A percentile compares a stretch with the other conserved stretches of the same genome.
phyloP scores from a whole-genome alignment of 2,113 vertebrate genomes.

The Poicephalus meyeri region DNA sequence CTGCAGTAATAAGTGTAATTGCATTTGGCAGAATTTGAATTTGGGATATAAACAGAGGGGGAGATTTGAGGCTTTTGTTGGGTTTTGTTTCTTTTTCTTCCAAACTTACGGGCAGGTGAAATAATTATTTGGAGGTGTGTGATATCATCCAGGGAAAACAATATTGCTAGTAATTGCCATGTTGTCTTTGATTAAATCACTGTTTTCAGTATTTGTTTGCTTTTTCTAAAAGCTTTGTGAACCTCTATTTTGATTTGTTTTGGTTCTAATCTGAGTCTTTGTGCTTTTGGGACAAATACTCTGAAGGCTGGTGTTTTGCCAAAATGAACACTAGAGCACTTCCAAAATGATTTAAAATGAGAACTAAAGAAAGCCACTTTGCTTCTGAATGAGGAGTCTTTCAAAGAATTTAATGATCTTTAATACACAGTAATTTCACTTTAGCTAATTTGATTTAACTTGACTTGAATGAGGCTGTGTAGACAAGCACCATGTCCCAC shows the following conservation, averaged over 20 bases:
- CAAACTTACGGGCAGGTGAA: slow-evolving; percentile 19
- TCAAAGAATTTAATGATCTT: slow-evolving; percentile 55
- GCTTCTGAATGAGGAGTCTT: slow-evolving; percentile 44
- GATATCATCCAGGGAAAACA: slow-evolving; percentile 17
- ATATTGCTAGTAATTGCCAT: slow-evolving; percentile 30
- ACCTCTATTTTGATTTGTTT: slow-evolving; percentile 19
- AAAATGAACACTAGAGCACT: slow-evolving; percentile 38
- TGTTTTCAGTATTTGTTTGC: slow-evolving; percentile 44
- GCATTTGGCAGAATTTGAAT: neutral
- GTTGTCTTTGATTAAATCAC: slow-evolving; percentile 40
- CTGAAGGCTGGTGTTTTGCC: slow-evolving; percentile 50
- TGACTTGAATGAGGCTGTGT: neutral
- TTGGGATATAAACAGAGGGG: slow-evolving; percentile 17
- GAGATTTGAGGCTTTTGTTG: neutral
- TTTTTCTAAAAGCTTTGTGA: slow-evolving; percentile 35
- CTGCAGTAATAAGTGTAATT: neutral
- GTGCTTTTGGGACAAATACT: slow-evolving; percentile 44
- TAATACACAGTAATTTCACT: slow-evolving; percentile 47
- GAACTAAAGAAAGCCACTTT: slow-evolving; percentile 41
- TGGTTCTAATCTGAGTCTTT: slow-evolving; percentile 41
- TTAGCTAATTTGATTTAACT: slow-evolving; percentile 53
- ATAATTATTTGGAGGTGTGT: neutral
- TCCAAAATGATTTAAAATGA: slow-evolving; percentile 38
- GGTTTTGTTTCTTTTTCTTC: slow-evolving; percentile 4
- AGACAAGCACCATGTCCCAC: neutral